Base-by-base conservation (phyloP, 1,140 invertebrate genomes). In the Cepaea nemoralis region DNA sequence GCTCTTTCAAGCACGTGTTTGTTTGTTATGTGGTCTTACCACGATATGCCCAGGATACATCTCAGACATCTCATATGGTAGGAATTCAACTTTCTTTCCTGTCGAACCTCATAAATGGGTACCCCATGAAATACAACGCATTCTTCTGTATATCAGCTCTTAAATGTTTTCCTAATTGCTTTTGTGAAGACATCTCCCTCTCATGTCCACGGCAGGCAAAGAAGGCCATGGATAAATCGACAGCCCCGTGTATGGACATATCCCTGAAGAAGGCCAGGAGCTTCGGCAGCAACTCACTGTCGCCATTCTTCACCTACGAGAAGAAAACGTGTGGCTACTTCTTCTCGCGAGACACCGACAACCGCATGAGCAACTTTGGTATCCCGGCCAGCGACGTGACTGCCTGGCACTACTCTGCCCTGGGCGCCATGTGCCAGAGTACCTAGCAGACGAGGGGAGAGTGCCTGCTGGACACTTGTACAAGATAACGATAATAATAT, bases 301-400 rank as follows among this genome's bases (percentile, higher is more conserved):
- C 90, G 35, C 90, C 90, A 19, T 91, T 91, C 80, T 84, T 85
- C 66, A 90, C 90, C 19, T 80, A 87, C 74, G 87, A 85, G 75
- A 91, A 91, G 74, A 86, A 89, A 66, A 91, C 89, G 0, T 91
- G 90, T 79, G 90, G 90, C 31, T 89, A 86, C 79, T 90, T 88
- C 84, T 91, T 91, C 85, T 89, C 85, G 66, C 83, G 88, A 3
- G 73, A 77, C 12, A 91, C 90, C 0, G 87, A 89, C 82, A 90
- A 91, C 82, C 88, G 87, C 81, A 90, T 89, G 84, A 85, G 82
- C 80, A 89, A 89, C 42, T 85, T 89, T 70, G 90, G 90, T 39
- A 88, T 91, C 59, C 88, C 89, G 24, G 85, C 90, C 55, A 89
- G 86, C 33, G 86, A 91, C 77, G 80, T 91, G 14, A 88, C 89